These are phyloP conservation scores for Agrochola macilenta DNA, from an alignment of 2,888 invertebrate species.

Conservation along the genomic window DNA sequence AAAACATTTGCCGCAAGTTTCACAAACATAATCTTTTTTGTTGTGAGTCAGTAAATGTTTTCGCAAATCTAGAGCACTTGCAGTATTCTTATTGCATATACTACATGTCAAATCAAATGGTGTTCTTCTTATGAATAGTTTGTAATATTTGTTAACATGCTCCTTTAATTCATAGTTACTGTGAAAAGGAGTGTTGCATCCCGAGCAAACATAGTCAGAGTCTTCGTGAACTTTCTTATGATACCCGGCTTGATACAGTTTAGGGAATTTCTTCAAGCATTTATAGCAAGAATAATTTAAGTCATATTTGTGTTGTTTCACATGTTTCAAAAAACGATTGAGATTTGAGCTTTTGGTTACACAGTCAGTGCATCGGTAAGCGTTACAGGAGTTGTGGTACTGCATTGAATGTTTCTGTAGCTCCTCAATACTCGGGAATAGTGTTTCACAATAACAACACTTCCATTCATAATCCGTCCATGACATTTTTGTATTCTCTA, in stretches of 20 bases:
- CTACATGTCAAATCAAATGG: conserved; percentile 70
- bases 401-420: conserved; percentile 91
- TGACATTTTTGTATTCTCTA: conserved; percentile 74
- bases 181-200: conserved; percentile 76
- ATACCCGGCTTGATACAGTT: conserved; percentile 58
- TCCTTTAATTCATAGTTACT: conserved; percentile 70
- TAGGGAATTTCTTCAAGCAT: conserved; percentile 74
- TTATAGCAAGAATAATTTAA: conserved; percentile 86
- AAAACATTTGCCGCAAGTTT: conserved; percentile 80
- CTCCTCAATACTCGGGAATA: conserved; percentile 76
- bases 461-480: conserved; percentile 82
- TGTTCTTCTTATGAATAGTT: conserved; percentile 27
- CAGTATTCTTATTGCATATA: conserved; percentile 78
- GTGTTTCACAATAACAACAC: conserved; percentile 79
- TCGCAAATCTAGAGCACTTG: conserved; percentile 71
- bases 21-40: conserved; percentile 78
- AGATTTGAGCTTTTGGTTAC: conserved; percentile 74
- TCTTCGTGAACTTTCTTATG: conserved; percentile 70
- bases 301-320: conserved; percentile 90
- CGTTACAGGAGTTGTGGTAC: conserved; percentile 91
- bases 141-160: conserved; percentile 73
- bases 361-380: conserved; percentile 92
- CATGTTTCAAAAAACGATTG: conserved; percentile 85
- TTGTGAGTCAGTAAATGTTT: conserved; percentile 91
- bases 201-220: conserved; percentile 72